Base-by-base conservation (phyloP, 2,888 invertebrate genomes). In the Synanthedon andrenaeformis region DNA sequence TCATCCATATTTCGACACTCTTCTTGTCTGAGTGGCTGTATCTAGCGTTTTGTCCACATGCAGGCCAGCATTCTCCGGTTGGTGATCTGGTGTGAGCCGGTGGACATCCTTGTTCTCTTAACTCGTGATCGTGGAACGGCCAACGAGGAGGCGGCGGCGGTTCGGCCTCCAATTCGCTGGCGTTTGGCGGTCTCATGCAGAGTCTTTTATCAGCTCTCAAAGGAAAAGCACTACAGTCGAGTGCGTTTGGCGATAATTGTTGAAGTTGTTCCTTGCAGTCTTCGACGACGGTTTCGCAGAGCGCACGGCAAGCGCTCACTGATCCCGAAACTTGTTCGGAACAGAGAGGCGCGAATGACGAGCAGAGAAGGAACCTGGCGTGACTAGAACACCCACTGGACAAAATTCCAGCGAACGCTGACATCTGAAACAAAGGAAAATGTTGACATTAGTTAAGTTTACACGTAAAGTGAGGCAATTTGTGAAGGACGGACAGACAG, bases 291-390 rank as follows among this genome's bases (percentile, higher is more conserved):
- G 92, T 91, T 69, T 94, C 92, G 79, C 97, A 97, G 61, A 97
- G 92, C 23, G 93, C 92, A 57, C 94, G 90, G 81, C 97, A 97
- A 10, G 95, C 93, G 56, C 94, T 94, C 58, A 97, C 94, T 48
- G 95, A 93, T 64, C 93, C 93, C 28, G 93, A 91, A 59, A 95
- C 93, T 76, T 95, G 93, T 69, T 94, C 94, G 41, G 96, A 95
- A 81, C 97, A 97, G 76, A 97, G 93, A 42, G 97, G 97, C 10
- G 95, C 94, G 79, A 95, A 95, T 53, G 96, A 93, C 13, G 96
- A 94, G 85, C 97, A 97, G 57, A 97, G 90, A 71, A 97, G 93
- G 79, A 97, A 94, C 62, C 94, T 91, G 49, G 95, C 90, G 69
- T 95, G 93, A 55, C 90, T 88, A 4, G 95, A 95, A 74, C 96